Evolutionary conservation across 2,888 invertebrate species (phyloP), one percentile per base, ranked within the genome.

Genomic region (Archaeoteleia sp.): DNA sequence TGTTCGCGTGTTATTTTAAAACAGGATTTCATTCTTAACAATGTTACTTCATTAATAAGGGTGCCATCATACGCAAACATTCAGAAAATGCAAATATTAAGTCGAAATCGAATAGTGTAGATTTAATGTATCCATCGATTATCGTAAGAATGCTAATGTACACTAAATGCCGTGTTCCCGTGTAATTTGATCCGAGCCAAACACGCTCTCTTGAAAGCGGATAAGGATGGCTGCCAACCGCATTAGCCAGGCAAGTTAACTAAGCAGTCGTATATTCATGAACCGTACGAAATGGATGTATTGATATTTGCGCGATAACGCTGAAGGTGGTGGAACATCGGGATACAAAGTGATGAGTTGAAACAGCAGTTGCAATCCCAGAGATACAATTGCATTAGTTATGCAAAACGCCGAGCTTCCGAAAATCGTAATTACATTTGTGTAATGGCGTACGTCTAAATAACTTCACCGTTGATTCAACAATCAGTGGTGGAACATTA

Each of bases 131-230:
- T 61, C 40, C 25, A 1, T 37, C 35, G 54, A 35, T 62, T 43
- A 63, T 30, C 62, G 37, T 63, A 55, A 63, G 49, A 63, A 63
- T 63, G 46, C 40, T 62, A 53, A 62, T 62, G 42, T 45, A 32
- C 45, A 43, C 46, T 42, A 48, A 62, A 62, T 54, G 23, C 35
- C 48, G 40, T 62, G 42, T 62, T 54, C 23, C 27, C 42, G 42
- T 39, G 54, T 54, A 62, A 62, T 54, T 62, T 54, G 46, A 62
- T 54, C 30, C 35, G 12, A 14, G 7, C 15, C 8, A 29, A 54
- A 30, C 62, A 48, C 48, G 30, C 29, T 54, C 23, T 39, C n/a
- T 39, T 32, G 48, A 48, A 42, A 42, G 9, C 17, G 54, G 42
- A 62, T 62, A 54, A 62, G 48, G 54, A 30, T 42, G 17, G 35